Conservation (phyloP, 2,113 vertebrate species). For the Vidua macroura region DNA sequence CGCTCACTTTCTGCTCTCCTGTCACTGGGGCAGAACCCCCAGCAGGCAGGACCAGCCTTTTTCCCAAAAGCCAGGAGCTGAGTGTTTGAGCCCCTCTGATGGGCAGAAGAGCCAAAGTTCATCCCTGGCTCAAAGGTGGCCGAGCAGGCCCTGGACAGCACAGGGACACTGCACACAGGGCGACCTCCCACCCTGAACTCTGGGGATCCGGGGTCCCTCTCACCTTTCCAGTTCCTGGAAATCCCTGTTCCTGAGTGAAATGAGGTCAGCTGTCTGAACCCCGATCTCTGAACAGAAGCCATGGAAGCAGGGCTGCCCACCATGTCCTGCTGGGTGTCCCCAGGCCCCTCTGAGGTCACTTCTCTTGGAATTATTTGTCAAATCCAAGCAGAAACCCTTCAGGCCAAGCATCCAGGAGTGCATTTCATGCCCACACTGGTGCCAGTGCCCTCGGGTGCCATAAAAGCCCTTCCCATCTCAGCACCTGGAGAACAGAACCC, state of each 20-base stretch:
- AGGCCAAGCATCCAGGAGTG: background rate
- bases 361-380: background rate
- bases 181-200: too few relatives aligned
- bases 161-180: background rate
- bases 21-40: accelerated
- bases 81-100: accelerated
- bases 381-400: background rate
- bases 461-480: background rate
- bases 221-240: background rate
- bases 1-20: background rate
- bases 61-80: background rate
- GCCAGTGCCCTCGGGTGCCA: background rate
- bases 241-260: background rate
- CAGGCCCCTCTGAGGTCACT: background rate
- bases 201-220: accelerated
- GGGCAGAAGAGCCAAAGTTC: background rate
- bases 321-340: background rate
- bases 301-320: background rate
- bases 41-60: background rate
- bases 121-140: background rate
- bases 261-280: background rate
- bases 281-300: accelerated
- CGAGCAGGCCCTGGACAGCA: accelerated
- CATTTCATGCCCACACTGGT: background rate
- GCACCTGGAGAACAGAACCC: background rate